Conservation (phyloP, 2,888 invertebrate species). For the Athripsodes cinereus region DNA sequence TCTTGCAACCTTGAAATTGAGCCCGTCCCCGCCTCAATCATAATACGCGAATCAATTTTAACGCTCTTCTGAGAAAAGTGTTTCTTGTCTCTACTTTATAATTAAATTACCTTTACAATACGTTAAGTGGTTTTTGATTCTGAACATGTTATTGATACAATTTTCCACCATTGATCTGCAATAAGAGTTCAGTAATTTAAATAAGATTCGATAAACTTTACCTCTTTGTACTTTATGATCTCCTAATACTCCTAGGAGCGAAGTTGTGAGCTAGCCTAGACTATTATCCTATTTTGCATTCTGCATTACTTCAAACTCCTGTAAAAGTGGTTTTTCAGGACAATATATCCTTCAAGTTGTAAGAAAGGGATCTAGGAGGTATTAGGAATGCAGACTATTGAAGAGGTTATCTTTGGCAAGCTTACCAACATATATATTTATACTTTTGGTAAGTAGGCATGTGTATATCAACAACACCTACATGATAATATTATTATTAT, state of each 20-base stretch:
- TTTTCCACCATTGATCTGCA: neutral
- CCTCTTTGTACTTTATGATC: conserved; percentile 22
- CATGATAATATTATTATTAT: neutral
- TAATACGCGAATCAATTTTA: neutral
- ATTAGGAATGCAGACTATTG: neutral
- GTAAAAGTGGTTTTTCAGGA: neutral
- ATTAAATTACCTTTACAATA: neutral
- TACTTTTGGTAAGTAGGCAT: neutral
- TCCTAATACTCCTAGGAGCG: conserved; percentile 26
- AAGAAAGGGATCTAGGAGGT: conserved; percentile 1
- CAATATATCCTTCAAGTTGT: neutral
- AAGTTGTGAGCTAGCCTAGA: conserved; percentile 14
- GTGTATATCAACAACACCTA: neutral
- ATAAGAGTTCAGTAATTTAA: neutral
- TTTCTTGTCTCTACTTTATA: too few relatives aligned
- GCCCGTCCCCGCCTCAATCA: neutral
- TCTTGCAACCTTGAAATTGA: conserved; percentile 24
- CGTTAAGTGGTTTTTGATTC: neutral
- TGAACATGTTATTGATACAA: neutral
- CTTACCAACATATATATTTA: neutral
- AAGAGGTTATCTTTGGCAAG: neutral
- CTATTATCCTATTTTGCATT: conserved; percentile 19
- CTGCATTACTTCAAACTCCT: conserved; percentile 4
- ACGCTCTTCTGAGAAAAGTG: neutral
- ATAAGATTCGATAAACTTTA: conserved; percentile 1